Base-by-base conservation (phyloP, 1,140 invertebrate genomes). In the Plectrocnemia conspersa region DNA sequence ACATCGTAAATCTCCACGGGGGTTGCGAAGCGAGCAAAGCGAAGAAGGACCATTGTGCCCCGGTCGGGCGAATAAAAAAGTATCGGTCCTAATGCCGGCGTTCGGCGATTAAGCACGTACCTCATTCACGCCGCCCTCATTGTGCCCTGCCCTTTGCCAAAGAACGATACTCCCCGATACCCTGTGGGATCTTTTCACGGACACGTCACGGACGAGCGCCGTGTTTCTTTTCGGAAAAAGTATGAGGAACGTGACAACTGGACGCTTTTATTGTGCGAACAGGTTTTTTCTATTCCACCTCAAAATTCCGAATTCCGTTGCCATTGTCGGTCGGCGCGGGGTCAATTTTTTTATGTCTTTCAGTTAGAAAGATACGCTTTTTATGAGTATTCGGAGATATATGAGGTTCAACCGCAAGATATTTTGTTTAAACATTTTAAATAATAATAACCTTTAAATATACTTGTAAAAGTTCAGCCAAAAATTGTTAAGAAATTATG, bases 31-130 rank as follows among this genome's bases (percentile, higher is more conserved):
- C 9, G 41, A 24, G 35, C 35, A 38, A 21, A 44, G 29, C 27
- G 32, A 27, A 22, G 16, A 27, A n/a, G 35, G 32, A 10, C 46
- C 15, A 50, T 61, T 50, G 57, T 57, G 49, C 41, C 35, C 32
- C 25, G 54, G 46, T 54, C 57, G 47, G 54, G 54, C 54, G 57
- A 61, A n/a, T n/a, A 21, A 44, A 36, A 32, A 40, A 27, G 24
- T 15, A 27, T 11, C 42, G 32, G 13, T 41, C 15, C 55, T 61
- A 54, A 61, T 57, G 49, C 41, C 35, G 23, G 36, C 50, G 46
- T 54, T 61, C 52, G 54, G 54, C 54, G 57, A 61, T 61, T 61
- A 57, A 61, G 50, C 59, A 61, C 59, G 59, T 57, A 57, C 41
- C n/a, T 47, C 46, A 57, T 61, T 57, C 59, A 56, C 47, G 35